These are phyloP conservation scores for Chaetodon auriga DNA, from an alignment of 2,113 vertebrate species.

Conservation along the genomic window DNA sequence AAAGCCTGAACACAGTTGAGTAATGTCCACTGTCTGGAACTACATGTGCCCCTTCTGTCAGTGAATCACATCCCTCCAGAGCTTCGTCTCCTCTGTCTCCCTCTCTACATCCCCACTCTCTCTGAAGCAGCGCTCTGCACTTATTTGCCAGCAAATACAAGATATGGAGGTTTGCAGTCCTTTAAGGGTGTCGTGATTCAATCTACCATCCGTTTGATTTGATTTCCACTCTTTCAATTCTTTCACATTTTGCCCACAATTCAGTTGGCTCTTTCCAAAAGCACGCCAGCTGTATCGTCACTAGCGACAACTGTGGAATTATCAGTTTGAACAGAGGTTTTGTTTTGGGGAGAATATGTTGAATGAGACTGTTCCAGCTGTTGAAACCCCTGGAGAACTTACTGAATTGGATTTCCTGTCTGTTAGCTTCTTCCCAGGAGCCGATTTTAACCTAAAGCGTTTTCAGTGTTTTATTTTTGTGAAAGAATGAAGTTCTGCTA, in stretches of 20 bases:
- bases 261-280: neutral
- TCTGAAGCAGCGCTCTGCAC: constrained; percentile 15
- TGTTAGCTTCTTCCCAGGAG: constrained; percentile 15
- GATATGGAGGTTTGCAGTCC: neutral
- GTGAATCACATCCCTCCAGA: constrained; percentile 48
- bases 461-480: constrained; percentile 14
- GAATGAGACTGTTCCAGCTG: neutral
- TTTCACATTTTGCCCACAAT: neutral
- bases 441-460: neutral
- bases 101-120: neutral
- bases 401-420: constrained; percentile 9
- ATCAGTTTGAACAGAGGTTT: neutral
- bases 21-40: constrained; percentile 11
- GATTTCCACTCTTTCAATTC: neutral
- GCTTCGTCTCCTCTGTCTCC: constrained; percentile 4
- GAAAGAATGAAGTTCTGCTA: constrained; percentile 8
- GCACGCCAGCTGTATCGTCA: neutral
- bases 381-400: constrained; percentile 2
- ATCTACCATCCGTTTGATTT: neutral
- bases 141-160: constrained; percentile 21
- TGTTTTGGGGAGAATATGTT: neutral
- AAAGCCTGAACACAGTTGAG: constrained; percentile 41
- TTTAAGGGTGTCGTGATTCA: neutral
- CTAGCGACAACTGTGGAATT: too few species aligned
- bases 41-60: neutral